A percentile compares a stretch with the other conserved stretches of the same genome.
These are phyloP conservation scores for Epicauta chinensis DNA, from an alignment of 1,140 invertebrate genomes.

Conservation along the genomic window DNA sequence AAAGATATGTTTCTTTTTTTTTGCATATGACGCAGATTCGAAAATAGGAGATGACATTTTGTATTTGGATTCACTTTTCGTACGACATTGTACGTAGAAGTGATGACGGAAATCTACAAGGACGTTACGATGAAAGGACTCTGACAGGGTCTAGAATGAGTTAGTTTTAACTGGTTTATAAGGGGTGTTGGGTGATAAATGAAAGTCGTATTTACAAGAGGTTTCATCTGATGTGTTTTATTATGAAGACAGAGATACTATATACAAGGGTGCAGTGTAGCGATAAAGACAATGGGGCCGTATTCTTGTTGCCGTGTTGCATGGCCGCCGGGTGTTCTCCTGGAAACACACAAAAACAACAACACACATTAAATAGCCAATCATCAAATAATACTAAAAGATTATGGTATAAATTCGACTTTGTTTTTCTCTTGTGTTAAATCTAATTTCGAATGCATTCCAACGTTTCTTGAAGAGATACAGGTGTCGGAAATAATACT, in stretches of 20 bases:
- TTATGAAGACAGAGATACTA: slow-evolving; percentile 40
- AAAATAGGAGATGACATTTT: slow-evolving; percentile 14
- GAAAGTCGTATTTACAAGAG: slow-evolving; percentile 35
- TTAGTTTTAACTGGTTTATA: background rate
- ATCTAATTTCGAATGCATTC: no score
- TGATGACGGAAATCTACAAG: slow-evolving; percentile 5
- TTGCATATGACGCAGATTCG: slow-evolving; percentile 6
- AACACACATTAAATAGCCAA: no score
- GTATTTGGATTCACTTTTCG: slow-evolving; percentile 1
- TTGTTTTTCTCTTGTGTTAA: no score
- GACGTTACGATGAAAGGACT: no score
- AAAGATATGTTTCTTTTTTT: slow-evolving; percentile 26
- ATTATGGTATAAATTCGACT: no score
- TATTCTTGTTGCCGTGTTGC: slow-evolving; percentile 61
- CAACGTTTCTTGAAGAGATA: no score
- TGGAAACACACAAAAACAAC: slow-evolving; percentile 39
- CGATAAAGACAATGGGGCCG: slow-evolving; percentile 35
- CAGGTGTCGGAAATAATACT: no score
- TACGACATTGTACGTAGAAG: no score
- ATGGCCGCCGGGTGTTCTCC: slow-evolving; percentile 80
- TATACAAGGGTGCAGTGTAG: slow-evolving; percentile 40
- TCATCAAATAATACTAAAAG: no score
- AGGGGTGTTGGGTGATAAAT: slow-evolving; percentile 21
- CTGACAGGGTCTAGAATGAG: background rate
- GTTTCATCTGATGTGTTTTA: slow-evolving; percentile 43